Evolutionary conservation across 2,888 invertebrate species (phyloP).

Genomic region (Neuroscelio doddi): DNA sequence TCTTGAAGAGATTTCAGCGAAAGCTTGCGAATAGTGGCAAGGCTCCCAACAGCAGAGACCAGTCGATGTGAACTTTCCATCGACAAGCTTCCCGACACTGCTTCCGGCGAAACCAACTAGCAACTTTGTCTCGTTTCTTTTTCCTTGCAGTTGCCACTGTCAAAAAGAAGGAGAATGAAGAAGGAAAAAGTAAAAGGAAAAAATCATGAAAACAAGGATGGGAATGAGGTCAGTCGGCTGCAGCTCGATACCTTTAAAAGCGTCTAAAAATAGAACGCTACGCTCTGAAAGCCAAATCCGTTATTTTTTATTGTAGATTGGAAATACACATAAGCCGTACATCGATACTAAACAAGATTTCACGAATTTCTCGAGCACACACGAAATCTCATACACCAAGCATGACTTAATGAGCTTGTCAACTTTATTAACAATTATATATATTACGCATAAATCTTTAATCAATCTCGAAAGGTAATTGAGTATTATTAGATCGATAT

Average conservation of each 20-base stretch:
- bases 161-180: not conserved
- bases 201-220: conserved; percentile 18
- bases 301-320: conserved; percentile 13
- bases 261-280: conserved; percentile 19
- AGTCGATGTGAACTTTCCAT: no score
- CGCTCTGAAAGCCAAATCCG: conserved; percentile 18
- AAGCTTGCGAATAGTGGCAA: no score
- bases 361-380: not conserved
- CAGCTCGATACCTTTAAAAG: conserved; percentile 24
- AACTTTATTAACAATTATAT: no score
- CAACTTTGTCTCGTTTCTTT: conserved; percentile 3
- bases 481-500: no score
- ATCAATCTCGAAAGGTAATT: no score
- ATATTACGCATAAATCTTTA: no score
- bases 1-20: no score
- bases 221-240: conserved; percentile 24
- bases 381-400: no score
- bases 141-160: no score
- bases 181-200: conserved; percentile 1
- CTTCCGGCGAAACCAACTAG: not conserved
- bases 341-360: conserved; percentile 13
- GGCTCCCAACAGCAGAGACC: no score
- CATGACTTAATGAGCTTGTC: no score
- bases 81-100: not conserved
- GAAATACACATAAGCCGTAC: not conserved